Evolutionary conservation across 1,140 invertebrate genomes (phyloP), one percentile per base, ranked within the genome.

Genomic region (Saccostrea glomerata): DNA sequence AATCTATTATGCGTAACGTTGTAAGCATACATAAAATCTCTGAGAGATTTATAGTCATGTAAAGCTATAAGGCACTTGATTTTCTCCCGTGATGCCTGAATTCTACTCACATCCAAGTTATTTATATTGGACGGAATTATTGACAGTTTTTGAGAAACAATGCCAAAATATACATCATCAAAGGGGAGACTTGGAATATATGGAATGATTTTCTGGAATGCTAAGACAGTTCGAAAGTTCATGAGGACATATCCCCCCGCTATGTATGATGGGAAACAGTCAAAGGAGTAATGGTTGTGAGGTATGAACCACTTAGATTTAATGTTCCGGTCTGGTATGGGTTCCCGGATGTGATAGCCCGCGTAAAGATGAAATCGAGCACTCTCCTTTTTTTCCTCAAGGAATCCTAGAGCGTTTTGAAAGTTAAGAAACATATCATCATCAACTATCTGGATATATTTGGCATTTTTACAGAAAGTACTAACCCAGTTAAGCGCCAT

Each of bases 401-500:
- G n/a, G 23, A 13, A 88, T 7, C 23, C 82, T 17, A 54, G 11
- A 7, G 86, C 47, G 23, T 88, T 54, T 55, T 86, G 77, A 17
- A 88, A 88, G 47, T 92, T 92, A 7, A 93, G 91, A 17, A 91
- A 86, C 15, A 90, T 86, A 63, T 92, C 91, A 40, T 92, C 90
- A 30, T 92, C 90, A 12, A 91, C 87, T 87, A 90, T 89, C 5
- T 91, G 82, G 47, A 88, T 87, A 60, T 84, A 90, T 25, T 84
- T 63, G 6, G 90, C 88, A 17, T 77, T 60, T n/a, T 70, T 23
- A 40, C 92, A 92, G 84, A 89, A 88, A 12, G 60, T 66, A 20
- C 73, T 58, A 4, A 88, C 86, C 91, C 91, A 92, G 82, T 90
- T 89, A 40, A 90, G 87, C 4, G 86, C 91, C 90, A 91, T 91